Evolutionary conservation across 1,140 invertebrate species (phyloP).

Genomic region (Drosophila sechellia): DNA sequence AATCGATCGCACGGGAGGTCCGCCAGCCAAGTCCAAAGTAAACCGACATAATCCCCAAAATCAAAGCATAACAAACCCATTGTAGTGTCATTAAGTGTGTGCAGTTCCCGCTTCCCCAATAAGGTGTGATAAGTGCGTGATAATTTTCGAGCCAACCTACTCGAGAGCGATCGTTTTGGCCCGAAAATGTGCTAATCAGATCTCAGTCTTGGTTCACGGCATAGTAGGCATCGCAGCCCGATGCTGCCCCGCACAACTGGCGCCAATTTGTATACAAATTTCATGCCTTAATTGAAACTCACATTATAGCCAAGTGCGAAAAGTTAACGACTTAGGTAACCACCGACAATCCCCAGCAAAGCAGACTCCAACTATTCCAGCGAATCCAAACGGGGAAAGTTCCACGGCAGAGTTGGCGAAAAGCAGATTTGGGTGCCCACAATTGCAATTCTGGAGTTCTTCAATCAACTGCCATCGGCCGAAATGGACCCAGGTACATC

Average conservation of each 20-base stretch:
- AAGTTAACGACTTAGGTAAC: slow-evolving; percentile 67
- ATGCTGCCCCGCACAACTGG: slow-evolving; percentile 46
- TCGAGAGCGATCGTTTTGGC: slow-evolving; percentile 45
- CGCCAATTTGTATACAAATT: slow-evolving; percentile 78
- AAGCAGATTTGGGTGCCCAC: slow-evolving; percentile 21
- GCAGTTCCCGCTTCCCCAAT: slow-evolving; percentile 30
- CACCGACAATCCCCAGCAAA: slow-evolving; percentile 1
- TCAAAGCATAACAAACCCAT: slow-evolving; percentile 24
- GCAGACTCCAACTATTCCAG: background rate
- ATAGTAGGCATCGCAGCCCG: slow-evolving; percentile 44
- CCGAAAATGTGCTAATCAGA: slow-evolving; percentile 81
- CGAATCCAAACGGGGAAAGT: slow-evolving; percentile 47
- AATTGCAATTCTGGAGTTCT: slow-evolving; percentile 71
- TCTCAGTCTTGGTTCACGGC: slow-evolving; percentile 74
- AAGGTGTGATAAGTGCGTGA: slow-evolving; percentile 82
- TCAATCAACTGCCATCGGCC: slow-evolving; percentile 54
- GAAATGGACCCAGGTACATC: slow-evolving; percentile 76
- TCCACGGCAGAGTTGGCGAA: slow-evolving; percentile 26
- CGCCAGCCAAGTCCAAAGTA: background rate
- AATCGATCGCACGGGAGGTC: slow-evolving; percentile 36
- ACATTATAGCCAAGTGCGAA: slow-evolving; percentile 77
- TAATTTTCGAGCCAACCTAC: slow-evolving; percentile 67
- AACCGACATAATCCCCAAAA: background rate
- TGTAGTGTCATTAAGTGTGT: slow-evolving; percentile 43
- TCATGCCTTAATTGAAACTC: slow-evolving; percentile 81